Evolutionary conservation across 2,797 vertebrate species (phyloP).

Genomic region (Siniperca undulata): DNA sequence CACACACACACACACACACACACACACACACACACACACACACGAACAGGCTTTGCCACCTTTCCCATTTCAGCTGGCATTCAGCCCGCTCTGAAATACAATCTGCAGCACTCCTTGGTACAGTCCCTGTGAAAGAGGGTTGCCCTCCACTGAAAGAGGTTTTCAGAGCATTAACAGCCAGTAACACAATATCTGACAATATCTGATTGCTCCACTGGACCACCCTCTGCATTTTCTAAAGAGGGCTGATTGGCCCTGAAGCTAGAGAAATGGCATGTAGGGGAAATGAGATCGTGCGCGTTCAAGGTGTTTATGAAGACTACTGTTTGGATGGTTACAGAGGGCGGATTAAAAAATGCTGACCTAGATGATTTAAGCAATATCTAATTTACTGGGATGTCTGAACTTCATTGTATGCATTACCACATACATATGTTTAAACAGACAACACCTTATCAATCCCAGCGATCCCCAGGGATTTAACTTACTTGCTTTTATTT

Average conservation of each 20-base stretch:
- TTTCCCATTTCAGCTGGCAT: conserved; percentile 71
- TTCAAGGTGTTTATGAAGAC: conserved; percentile 38
- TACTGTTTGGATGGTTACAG: conserved; percentile 51
- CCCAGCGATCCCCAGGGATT: not conserved
- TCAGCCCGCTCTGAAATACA: conserved; percentile 75
- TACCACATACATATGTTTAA: not conserved
- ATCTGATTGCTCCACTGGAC: conserved; percentile 61
- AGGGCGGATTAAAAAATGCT: conserved; percentile 3
- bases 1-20: conserved; percentile 25
- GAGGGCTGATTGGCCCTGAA: conserved; percentile 47
- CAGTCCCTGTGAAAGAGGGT: conserved; percentile 68
- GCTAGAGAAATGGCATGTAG: conserved; percentile 53
- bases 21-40: conserved; percentile 20
- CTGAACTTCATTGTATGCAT: not conserved
- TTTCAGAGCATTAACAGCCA: conserved; percentile 77
- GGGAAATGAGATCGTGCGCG: conserved; percentile 31
- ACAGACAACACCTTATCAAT: not conserved
- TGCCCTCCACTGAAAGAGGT: conserved; percentile 77
- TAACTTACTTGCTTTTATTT: conserved; percentile 11
- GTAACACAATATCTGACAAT: conserved; percentile 79
- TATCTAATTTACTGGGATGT: conserved; percentile 7
- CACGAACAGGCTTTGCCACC: conserved; percentile 63
- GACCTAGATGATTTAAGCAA: not conserved
- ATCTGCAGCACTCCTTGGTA: conserved; percentile 71
- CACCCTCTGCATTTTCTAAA: conserved; percentile 65